A percentile compares a stretch with the other conserved stretches of the same genome.
Evolutionary conservation across 1,140 invertebrate species (phyloP).

Genomic region (Brachionus rubens): DNA sequence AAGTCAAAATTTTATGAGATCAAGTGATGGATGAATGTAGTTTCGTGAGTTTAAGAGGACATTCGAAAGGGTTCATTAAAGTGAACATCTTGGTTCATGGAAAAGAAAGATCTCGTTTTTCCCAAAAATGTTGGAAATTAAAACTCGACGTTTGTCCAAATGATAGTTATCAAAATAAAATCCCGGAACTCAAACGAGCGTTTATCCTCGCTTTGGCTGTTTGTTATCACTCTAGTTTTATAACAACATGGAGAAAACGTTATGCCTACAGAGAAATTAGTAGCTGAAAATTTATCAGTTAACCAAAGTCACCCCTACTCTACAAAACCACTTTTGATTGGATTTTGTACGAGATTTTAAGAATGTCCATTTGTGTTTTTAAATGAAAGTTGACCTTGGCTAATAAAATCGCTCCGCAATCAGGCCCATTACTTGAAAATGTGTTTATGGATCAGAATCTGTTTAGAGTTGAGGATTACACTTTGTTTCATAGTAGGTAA

Average conservation of each 20-base stretch:
- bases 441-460: conserved; percentile 56
- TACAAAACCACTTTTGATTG: neutral
- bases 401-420: conserved; percentile 54
- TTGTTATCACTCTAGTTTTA: conserved; percentile 54
- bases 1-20: conserved; percentile 55
- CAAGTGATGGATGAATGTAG: conserved; percentile 55
- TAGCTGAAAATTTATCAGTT: conserved; percentile 46
- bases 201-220: conserved; percentile 53
- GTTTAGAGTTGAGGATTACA: conserved; percentile 53
- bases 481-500: conserved; percentile 56
- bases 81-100: conserved; percentile 48
- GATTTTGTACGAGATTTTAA: conserved; percentile 6
- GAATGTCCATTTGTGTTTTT: conserved; percentile 54
- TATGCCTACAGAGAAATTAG: neutral
- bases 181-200: conserved; percentile 47
- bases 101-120: neutral
- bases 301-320: conserved; percentile 42
- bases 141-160: neutral
- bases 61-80: conserved; percentile 51
- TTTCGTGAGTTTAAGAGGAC: conserved; percentile 58
- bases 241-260: neutral
- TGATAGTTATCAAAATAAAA: neutral
- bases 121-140: neutral
- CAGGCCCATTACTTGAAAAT: conserved; percentile 55
- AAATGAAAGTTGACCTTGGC: conserved; percentile 51